Conservation (phyloP, 2,797 vertebrate species). For the Manis pentadactyla region DNA sequence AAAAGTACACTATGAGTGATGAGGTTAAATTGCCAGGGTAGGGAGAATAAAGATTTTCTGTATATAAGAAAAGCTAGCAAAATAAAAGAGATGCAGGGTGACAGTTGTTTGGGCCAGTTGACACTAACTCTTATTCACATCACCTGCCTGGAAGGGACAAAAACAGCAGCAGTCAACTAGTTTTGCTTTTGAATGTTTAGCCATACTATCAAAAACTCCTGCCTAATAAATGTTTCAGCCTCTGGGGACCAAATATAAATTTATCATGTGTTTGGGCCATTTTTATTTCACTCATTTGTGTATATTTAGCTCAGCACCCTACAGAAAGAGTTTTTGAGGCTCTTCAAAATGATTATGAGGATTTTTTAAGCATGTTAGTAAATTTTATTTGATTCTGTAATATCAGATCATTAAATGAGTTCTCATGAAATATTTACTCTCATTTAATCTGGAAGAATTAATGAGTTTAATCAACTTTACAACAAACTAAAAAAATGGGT, state of each 20-base stretch:
- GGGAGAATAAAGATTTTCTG: background rate
- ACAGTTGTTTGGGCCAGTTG: background rate
- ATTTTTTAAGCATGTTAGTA: background rate
- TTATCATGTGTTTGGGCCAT: background rate
- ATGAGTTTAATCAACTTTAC: background rate
- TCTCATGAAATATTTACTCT: conserved; percentile 13
- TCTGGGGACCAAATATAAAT: background rate
- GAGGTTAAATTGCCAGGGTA: background rate
- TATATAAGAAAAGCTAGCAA: background rate
- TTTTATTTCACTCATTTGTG: background rate
- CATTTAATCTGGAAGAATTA: background rate
- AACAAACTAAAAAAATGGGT: background rate
- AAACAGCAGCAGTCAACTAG: background rate
- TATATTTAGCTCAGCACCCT: background rate
- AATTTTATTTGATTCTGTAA: background rate
- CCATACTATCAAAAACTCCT: background rate
- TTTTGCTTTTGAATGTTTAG: conserved; percentile 31
- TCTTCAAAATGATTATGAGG: background rate
- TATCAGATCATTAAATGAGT: background rate
- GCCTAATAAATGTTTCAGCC: background rate
- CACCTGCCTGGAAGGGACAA: background rate
- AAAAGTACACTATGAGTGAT: background rate
- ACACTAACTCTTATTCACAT: background rate
- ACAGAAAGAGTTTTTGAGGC: background rate
- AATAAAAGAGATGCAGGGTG: background rate